Evolutionary conservation across 2,797 vertebrate species (phyloP), one percentile per base, ranked within the genome.

Genomic region (Falco columbarius): DNA sequence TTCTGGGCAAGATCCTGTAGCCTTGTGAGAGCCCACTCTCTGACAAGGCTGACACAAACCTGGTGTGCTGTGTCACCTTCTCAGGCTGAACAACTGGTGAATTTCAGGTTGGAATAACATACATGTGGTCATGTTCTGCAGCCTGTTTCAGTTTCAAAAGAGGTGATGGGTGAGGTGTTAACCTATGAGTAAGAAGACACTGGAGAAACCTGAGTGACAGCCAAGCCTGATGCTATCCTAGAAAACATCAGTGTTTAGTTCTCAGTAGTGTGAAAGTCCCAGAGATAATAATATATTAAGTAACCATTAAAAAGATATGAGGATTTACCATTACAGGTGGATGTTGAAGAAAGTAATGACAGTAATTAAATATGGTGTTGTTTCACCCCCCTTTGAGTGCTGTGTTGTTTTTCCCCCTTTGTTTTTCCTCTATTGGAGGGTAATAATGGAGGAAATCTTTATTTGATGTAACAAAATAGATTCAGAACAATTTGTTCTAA

Each of bases 231-330:
- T 96, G 91, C 93, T 97, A 96, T 97, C 96, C 92, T 93, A 83
- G 89, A 81, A 72, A 87, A 87, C 81, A 96, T 89, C 72, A 92
- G 97, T 86, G 94, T 95, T 97, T 92, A 96, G 90, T 94, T 97
- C 79, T 95, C 89, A 86, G 38, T 65, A 79, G 74, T 62, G 92
- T 91, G 89, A 85, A 94, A 61, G 61, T 82, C 68, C 59, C 30
- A 77, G 89, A 96, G 95, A 96, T 97, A 96, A 93, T 94, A 4
- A 16, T 56, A 30, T 93, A 87, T 96, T 93, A 87, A 88, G 34
- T 96, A 88, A 92, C 96, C 95, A 96, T 97, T 95, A 96, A 96
- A 96, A 96, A 96, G 74, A 87, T 67, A 97, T 81, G 90, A 96
- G 93, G 93, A 92, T 94, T 96, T 95, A 87, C 68, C 46, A 14